A percentile compares a stretch with the other conserved stretches of the same genome.
phyloP scores from a whole-genome alignment of 2,113 vertebrate genomes.

The Sturnira hondurensis region DNA sequence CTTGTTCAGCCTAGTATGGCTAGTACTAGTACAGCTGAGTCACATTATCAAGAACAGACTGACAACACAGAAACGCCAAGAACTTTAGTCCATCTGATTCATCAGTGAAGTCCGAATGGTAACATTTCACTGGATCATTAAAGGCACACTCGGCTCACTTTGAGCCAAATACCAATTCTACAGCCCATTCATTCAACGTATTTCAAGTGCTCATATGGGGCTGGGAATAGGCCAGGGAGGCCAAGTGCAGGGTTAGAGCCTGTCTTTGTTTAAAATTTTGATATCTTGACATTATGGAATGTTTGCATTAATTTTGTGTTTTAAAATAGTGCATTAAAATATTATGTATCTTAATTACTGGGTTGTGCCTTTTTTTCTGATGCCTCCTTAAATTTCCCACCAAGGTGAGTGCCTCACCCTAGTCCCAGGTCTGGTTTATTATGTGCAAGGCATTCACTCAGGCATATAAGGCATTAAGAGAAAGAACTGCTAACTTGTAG shows the following conservation, averaged over 20 bases:
- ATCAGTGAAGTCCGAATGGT: background rate
- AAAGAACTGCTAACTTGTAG: background rate
- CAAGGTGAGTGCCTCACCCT: background rate
- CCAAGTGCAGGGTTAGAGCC: background rate
- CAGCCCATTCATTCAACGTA: background rate
- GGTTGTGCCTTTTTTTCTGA: background rate
- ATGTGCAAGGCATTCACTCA: background rate
- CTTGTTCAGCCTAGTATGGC: background rate
- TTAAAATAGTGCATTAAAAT: background rate
- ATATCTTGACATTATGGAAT: background rate
- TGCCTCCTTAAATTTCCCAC: background rate
- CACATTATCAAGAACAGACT: background rate
- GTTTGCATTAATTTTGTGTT: constrained; percentile 7
- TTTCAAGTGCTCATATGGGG: background rate
- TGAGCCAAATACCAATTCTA: background rate
- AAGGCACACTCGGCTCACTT: background rate
- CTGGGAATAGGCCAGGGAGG: background rate
- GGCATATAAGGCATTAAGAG: background rate
- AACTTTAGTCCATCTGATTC: background rate
- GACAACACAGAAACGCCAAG: background rate
- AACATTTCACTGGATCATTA: background rate
- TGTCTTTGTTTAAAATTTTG: background rate
- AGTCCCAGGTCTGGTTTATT: background rate
- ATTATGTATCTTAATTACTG: background rate
- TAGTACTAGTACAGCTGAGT: constrained; percentile 30